Percentiles rank a stretch among this genome's conserved stretches.
These are phyloP conservation scores for Urocitellus parryii DNA, from an alignment of 2,113 vertebrate genomes.

Conservation along the genomic window DNA sequence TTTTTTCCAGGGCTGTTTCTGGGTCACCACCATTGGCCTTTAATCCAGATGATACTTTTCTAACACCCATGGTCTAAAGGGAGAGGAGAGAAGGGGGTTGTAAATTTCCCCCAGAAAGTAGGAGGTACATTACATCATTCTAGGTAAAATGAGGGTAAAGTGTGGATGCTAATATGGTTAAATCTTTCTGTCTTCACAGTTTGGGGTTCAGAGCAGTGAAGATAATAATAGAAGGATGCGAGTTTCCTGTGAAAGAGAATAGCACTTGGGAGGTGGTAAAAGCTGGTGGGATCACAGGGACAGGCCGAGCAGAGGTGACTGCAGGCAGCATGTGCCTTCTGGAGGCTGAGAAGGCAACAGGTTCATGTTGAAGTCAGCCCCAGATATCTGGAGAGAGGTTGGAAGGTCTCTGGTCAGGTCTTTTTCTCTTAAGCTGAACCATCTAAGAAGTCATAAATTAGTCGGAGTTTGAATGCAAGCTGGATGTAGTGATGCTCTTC, in stretches of 20 bases:
- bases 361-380: neutral
- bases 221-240: constrained; percentile 8
- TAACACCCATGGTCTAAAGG: neutral
- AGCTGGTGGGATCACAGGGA: neutral
- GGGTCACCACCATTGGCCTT: neutral
- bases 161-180: neutral
- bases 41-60: neutral
- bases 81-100: neutral
- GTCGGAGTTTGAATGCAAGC: neutral
- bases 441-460: neutral
- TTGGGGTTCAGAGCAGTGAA: constrained; percentile 43
- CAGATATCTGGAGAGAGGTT: neutral
- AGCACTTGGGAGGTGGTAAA: neutral
- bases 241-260: neutral
- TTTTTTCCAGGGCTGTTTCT: neutral
- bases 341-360: neutral
- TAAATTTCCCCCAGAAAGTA: neutral
- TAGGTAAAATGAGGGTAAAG: neutral
- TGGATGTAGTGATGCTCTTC: neutral
- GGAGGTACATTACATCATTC: constrained; percentile 9
- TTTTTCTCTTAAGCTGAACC: neutral
- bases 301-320: neutral
- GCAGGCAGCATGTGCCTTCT: neutral
- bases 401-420: neutral
- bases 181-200: constrained; percentile 8